Evolutionary conservation across 2,888 invertebrate species (phyloP).

Genomic region (Hirtodrosophila alboralis): DNA sequence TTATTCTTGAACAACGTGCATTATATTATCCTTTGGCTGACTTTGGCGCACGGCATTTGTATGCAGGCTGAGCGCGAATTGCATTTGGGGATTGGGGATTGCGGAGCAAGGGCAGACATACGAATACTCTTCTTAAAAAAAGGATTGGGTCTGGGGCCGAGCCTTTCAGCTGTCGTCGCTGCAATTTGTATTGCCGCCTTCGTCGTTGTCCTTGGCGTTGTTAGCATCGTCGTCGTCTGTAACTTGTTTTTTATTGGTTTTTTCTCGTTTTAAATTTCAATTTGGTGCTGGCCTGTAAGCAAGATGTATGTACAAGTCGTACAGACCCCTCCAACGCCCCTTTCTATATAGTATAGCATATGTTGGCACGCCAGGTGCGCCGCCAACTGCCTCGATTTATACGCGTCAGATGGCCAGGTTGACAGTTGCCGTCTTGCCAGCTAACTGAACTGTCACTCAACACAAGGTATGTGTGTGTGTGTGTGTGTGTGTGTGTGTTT

Average conservation of each 20-base stretch:
- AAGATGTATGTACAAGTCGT: conserved; percentile 69
- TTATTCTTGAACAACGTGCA: conserved; percentile 76
- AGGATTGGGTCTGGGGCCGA: conserved; percentile 18
- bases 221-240: conserved; percentile 44
- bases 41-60: conserved; percentile 61
- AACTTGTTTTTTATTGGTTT: conserved; percentile 80
- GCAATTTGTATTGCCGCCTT: conserved; percentile 78
- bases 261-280: conserved; percentile 81
- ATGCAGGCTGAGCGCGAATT: conserved; percentile 75
- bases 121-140: too few relatives aligned
- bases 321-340: conserved; percentile 15
- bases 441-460: conserved; percentile 81
- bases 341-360: too few relatives aligned
- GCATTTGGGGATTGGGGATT: conserved; percentile 65
- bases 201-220: too few relatives aligned
- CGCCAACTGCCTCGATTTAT: conserved; percentile 72
- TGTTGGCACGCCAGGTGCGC: conserved; percentile 61
- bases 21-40: conserved; percentile 76
- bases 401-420: conserved; percentile 68
- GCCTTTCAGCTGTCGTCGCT: conserved; percentile 80
- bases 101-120: too few relatives aligned
- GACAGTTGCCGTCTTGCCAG: conserved; percentile 62
- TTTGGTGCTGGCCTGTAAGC: conserved; percentile 75
- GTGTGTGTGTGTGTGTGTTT: too few relatives aligned
- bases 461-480: conserved; percentile 6